Conservation (phyloP, 2,888 invertebrate species). For the Drosophila hamatofila region DNA sequence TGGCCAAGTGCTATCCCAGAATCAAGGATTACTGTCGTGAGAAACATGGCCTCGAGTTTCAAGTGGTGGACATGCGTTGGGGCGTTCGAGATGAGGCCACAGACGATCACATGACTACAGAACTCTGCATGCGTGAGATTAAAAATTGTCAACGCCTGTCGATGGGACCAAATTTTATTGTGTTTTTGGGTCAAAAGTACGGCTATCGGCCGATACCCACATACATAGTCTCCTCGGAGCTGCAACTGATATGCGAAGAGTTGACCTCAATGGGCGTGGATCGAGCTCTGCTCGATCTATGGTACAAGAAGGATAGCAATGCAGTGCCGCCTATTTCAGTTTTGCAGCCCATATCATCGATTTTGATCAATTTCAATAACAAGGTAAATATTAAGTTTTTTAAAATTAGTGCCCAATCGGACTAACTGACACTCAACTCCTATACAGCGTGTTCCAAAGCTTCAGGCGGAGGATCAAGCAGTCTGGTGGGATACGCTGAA, state of each 20-base stretch:
- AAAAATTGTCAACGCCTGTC: constrained; percentile 98
- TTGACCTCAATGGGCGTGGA: constrained; percentile 93
- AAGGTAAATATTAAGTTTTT: constrained; percentile 88
- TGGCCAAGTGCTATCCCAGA: constrained; percentile 99
- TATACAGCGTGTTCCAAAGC: constrained; percentile 93
- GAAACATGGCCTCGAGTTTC: constrained; percentile 98
- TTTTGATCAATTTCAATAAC: constrained; percentile 98
- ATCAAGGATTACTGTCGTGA: constrained; percentile 98
- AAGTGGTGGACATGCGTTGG: constrained; percentile 99
- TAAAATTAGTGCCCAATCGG: background rate
- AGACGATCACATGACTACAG: constrained; percentile 99
- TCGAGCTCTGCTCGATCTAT: constrained; percentile 93
- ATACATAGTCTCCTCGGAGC: constrained; percentile 95
- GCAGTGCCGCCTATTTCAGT: constrained; percentile 98
- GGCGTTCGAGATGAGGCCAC: constrained; percentile 99
- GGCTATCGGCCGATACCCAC: constrained; percentile 99
- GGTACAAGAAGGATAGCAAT: constrained; percentile 98
- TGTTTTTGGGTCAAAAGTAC: constrained; percentile 98
- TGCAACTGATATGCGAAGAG: constrained; percentile 94
- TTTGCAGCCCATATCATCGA: constrained; percentile 98
- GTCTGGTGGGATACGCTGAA: constrained; percentile 99
- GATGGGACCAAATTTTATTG: constrained; percentile 99
- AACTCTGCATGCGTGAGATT: constrained; percentile 98
- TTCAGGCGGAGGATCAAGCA: constrained; percentile 98
- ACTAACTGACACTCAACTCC: background rate